A percentile compares a stretch with the other conserved stretches of the same genome.
phyloP scores from a whole-genome alignment of 2,888 invertebrate species.

The Erpobdella octoculata region DNA sequence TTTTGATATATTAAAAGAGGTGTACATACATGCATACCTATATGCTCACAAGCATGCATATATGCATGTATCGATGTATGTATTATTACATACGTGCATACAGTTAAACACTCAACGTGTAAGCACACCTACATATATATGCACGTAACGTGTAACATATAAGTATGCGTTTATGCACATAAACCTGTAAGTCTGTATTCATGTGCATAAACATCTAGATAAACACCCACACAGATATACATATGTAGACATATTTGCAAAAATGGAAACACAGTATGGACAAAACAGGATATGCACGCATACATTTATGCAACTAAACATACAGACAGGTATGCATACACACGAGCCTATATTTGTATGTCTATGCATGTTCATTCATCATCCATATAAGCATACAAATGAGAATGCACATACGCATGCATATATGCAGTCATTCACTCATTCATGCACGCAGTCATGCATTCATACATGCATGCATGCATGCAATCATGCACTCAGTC shows the following conservation, averaged over 20 bases:
- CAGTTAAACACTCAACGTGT: neutral
- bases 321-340: neutral
- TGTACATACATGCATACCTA: neutral
- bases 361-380: neutral
- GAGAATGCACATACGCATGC: neutral
- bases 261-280: neutral
- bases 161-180: neutral
- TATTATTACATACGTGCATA: neutral
- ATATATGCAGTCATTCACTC: neutral
- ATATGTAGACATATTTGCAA: neutral
- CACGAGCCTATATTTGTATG: neutral
- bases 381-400: too few relatives aligned
- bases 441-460: neutral
- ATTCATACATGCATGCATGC: neutral
- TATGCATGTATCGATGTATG: neutral
- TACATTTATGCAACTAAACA: neutral
- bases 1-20: too few relatives aligned
- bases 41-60: neutral
- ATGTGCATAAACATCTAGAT: neutral
- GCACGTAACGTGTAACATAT: neutral
- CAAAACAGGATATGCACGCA: too few relatives aligned
- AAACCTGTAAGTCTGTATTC: neutral
- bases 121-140: neutral
- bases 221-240: conserved; percentile 6
- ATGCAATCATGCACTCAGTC: too few relatives aligned